A percentile compares a stretch with the other conserved stretches of the same genome.
Conservation (phyloP, 1,140 invertebrate species). For the Drosophila melanogaster region DNA sequence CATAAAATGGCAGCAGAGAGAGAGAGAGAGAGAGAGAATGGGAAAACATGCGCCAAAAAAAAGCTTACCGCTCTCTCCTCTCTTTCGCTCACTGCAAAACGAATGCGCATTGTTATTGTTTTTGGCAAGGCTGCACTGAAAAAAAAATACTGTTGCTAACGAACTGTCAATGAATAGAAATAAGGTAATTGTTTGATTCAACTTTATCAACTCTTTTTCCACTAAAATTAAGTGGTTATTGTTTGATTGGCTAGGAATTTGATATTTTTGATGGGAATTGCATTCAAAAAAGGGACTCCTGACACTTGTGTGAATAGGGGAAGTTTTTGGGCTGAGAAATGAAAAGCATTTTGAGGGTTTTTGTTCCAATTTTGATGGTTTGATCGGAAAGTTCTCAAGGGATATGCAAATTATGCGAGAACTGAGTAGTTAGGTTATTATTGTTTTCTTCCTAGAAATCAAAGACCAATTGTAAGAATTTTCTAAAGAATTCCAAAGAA, state of each 20-base stretch:
- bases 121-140: conserved; percentile 7
- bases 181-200: conserved; percentile 16
- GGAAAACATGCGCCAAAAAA: conserved; percentile 23
- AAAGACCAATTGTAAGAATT: background rate
- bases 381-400: background rate
- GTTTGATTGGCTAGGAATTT: conserved; percentile 41
- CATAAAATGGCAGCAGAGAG: conserved; percentile 52
- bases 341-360: conserved; percentile 21
- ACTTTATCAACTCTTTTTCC: conserved; percentile 7
- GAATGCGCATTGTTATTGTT: conserved; percentile 66
- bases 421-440: background rate
- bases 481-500: no score
- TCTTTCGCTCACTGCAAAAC: conserved; percentile 54
- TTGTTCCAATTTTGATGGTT: conserved; percentile 4
- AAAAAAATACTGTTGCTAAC: conserved; percentile 40
- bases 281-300: conserved; percentile 14
- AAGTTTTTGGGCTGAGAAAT: conserved; percentile 16
- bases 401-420: conserved; percentile 12
- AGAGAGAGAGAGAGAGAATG: conserved; percentile 10
- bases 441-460: background rate
- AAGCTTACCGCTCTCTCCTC: conserved; percentile 41
- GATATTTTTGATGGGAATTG: conserved; percentile 48
- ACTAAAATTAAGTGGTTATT: conserved; percentile 50
- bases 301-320: conserved; percentile 51
- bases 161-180: conserved; percentile 63